A percentile compares a stretch with the other conserved stretches of the same genome.
Evolutionary conservation across 2,888 invertebrate species (phyloP).

Genomic region (Apamea crenata): DNA sequence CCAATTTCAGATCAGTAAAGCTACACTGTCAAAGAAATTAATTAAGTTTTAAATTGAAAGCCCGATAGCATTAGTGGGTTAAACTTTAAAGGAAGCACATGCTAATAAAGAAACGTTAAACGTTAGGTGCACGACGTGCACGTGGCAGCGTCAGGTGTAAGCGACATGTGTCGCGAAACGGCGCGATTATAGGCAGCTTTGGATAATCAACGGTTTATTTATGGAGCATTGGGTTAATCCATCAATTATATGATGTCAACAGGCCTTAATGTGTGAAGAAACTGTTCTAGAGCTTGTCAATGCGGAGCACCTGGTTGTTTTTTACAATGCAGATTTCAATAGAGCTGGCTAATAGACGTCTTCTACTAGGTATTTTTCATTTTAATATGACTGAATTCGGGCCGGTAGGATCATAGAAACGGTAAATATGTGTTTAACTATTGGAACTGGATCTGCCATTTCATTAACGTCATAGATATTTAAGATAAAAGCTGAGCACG

Average conservation of each 20-base stretch:
- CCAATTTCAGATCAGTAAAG: background rate
- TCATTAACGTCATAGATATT: conserved; percentile 29
- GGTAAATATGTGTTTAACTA: background rate
- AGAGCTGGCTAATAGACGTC: background rate
- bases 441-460: background rate
- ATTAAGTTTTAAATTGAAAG: conserved; percentile 5
- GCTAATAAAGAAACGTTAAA: conserved; percentile 60
- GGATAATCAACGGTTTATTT: conserved; percentile 38
- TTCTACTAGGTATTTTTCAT: background rate
- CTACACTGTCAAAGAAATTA: background rate
- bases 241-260: conserved; percentile 15
- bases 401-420: background rate
- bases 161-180: conserved; percentile 81
- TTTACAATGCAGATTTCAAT: background rate
- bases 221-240: conserved; percentile 27
- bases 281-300: background rate
- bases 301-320: conserved; percentile 9
- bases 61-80: conserved; percentile 30
- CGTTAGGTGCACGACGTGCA: conserved; percentile 73
- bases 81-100: conserved; percentile 58
- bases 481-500: conserved; percentile 42
- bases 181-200: conserved; percentile 37
- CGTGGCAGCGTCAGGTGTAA: conserved; percentile 81
- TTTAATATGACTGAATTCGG: background rate
- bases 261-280: conserved; percentile 21